Conservation (phyloP, 2,888 invertebrate species). For the Tillus elongatus region DNA sequence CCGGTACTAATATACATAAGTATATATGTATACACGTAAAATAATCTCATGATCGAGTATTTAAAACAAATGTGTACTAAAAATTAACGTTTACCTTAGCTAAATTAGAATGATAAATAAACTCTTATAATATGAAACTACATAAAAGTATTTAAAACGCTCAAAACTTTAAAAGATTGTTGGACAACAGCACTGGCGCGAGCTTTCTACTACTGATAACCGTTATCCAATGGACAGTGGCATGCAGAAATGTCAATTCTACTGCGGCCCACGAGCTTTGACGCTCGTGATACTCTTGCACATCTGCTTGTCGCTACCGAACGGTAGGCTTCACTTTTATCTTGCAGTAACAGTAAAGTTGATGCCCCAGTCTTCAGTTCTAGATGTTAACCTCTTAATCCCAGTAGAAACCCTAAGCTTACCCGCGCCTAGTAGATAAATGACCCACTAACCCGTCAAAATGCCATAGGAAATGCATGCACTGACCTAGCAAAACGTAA, state of each 20-base stretch:
- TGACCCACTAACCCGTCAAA: too few relatives aligned
- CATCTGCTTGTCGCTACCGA: conserved; percentile 43
- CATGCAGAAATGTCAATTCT: conserved; percentile 40
- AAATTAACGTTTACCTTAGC: too few relatives aligned
- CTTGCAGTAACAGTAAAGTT: conserved; percentile 10
- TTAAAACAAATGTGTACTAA: conserved; percentile 31
- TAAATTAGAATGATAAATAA: too few relatives aligned
- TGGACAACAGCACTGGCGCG: conserved; percentile 36
- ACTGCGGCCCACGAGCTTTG: conserved; percentile 39
- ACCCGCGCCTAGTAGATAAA: too few relatives aligned
- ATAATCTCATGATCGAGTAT: conserved; percentile 28
- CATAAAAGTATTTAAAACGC: conserved; percentile 11
- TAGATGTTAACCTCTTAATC: too few relatives aligned
- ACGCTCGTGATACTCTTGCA: conserved; percentile 41
- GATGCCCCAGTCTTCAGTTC: too few relatives aligned
- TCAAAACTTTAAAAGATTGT: conserved; percentile 17
- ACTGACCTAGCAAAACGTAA: too few relatives aligned
- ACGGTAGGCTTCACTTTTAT: conserved; percentile 34
- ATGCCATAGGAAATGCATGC: too few relatives aligned
- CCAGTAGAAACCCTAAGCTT: too few relatives aligned
- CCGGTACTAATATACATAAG: conserved; percentile 30
- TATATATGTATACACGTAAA: conserved; percentile 35
- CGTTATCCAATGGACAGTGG: conserved; percentile 38
- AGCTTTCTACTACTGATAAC: conserved; percentile 29
- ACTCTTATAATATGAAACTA: conserved; percentile 20